Percentiles rank a stretch among this genome's conserved stretches.
Conservation (phyloP, 2,888 invertebrate species). For the Ochlodes sylvanus region DNA sequence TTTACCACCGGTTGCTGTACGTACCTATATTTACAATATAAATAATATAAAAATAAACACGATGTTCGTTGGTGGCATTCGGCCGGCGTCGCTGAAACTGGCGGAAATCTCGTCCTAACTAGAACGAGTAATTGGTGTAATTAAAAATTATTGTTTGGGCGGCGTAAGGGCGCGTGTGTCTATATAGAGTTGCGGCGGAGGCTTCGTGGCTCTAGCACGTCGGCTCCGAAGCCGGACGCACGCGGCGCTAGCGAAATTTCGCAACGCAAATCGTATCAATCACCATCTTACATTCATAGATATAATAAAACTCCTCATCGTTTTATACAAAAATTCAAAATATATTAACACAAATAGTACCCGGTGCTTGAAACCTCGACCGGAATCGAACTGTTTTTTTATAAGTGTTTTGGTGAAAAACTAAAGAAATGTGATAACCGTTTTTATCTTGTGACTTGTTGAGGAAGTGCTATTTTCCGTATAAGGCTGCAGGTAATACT, state of each 20-base stretch:
- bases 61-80: conserved; percentile 33
- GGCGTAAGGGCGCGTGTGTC: conserved; percentile 65
- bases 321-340: background rate
- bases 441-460: conserved; percentile 44
- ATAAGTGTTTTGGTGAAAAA: conserved; percentile 42
- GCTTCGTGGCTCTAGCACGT: conserved; percentile 60
- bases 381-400: background rate
- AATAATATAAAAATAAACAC: conserved; percentile 63
- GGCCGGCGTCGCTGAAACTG: conserved; percentile 60
- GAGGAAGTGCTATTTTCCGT: conserved; percentile 40
- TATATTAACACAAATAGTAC: background rate
- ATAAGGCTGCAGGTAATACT: conserved; percentile 41
- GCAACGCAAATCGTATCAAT: conserved; percentile 32
- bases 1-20: background rate
- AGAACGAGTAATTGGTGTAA: conserved; percentile 72
- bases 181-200: conserved; percentile 65
- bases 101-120: conserved; percentile 76
- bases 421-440: conserved; percentile 44
- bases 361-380: background rate
- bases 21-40: conserved; percentile 50
- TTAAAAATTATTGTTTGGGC: conserved; percentile 63
- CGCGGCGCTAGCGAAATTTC: conserved; percentile 49
- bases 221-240: conserved; percentile 53
- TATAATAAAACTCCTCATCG: background rate
- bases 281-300: background rate